Percentiles rank a stretch among this genome's conserved stretches.
Conservation (phyloP, 2,888 invertebrate genomes). For the Eupithecia subumbrata region DNA sequence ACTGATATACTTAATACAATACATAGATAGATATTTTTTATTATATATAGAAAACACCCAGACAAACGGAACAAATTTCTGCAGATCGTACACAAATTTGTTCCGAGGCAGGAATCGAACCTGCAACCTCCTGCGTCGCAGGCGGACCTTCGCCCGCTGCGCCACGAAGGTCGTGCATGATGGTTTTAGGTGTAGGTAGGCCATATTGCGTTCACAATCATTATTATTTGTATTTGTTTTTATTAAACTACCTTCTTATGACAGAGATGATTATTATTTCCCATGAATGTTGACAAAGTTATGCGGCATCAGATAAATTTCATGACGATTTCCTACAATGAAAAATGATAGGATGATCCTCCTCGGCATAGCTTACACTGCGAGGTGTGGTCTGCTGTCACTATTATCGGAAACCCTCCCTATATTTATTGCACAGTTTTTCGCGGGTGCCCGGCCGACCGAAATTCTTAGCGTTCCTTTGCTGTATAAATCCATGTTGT, state of each 20-base stretch:
- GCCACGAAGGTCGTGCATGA: too few species aligned
- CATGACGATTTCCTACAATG: neutral
- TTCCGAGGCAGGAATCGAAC: too few species aligned
- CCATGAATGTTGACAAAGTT: neutral
- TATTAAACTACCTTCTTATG: neutral
- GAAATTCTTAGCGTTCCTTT: slow-evolving; percentile 56
- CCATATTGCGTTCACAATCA: neutral
- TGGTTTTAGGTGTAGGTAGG: neutral
- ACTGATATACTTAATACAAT: too few species aligned
- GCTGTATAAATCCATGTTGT: slow-evolving; percentile 56
- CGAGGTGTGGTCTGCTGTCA: slow-evolving; percentile 18
- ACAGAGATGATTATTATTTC: neutral
- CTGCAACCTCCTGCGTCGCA: too few species aligned
- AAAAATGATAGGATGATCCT: neutral
- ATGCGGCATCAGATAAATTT: neutral
- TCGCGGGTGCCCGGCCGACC: slow-evolving; percentile 51
- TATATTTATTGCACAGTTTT: slow-evolving; percentile 50
- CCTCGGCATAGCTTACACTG: neutral
- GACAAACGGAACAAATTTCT: too few species aligned
- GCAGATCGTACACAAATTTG: too few species aligned
- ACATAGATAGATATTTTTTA: too few species aligned
- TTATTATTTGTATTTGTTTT: neutral
- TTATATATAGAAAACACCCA: too few species aligned
- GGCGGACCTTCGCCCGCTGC: too few species aligned
- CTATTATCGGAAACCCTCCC: slow-evolving; percentile 18